A percentile compares a stretch with the other conserved stretches of the same genome.
phyloP scores from a whole-genome alignment of 2,113 vertebrate species.

The Nannospalax galili region DNA sequence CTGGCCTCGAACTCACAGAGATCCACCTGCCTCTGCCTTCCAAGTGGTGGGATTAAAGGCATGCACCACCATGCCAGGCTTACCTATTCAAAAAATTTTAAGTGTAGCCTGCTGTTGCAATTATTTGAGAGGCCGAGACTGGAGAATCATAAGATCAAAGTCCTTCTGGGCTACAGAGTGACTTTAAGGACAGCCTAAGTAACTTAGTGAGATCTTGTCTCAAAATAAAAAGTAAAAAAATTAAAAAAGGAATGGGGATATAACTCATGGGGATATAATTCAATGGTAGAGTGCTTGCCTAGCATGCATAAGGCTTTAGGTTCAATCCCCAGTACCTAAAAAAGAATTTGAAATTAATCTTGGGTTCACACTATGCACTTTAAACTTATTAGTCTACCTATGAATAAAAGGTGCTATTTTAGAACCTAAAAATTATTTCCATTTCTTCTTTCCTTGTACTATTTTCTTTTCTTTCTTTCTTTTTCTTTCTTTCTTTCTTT shows the following conservation, averaged over 20 bases:
- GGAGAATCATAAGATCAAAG: background rate
- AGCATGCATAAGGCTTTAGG: background rate
- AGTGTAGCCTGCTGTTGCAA: background rate
- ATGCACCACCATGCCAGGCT: no score
- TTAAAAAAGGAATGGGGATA: no score
- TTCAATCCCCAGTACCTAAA: background rate
- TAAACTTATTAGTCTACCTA: background rate
- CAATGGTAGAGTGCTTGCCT: background rate
- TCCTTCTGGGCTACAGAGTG: background rate
- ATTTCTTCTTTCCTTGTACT: background rate
- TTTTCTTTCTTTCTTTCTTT: no score
- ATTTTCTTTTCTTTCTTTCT: background rate
- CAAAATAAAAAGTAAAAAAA: background rate
- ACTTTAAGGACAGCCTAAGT: no score
- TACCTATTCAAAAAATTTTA: background rate
- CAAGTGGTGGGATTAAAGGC: no score
- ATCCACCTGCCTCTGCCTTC: no score
- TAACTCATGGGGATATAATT: no score
- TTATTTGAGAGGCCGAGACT: background rate
- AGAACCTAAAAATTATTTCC: background rate
- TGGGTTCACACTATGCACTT: background rate
- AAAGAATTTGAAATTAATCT: background rate
- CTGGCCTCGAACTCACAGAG: no score
- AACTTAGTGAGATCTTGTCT: background rate
- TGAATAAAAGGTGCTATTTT: slow-evolving; percentile 22